phyloP scores from a whole-genome alignment of 2,797 vertebrate genomes.

The Urocyon cinereoargenteus region DNA sequence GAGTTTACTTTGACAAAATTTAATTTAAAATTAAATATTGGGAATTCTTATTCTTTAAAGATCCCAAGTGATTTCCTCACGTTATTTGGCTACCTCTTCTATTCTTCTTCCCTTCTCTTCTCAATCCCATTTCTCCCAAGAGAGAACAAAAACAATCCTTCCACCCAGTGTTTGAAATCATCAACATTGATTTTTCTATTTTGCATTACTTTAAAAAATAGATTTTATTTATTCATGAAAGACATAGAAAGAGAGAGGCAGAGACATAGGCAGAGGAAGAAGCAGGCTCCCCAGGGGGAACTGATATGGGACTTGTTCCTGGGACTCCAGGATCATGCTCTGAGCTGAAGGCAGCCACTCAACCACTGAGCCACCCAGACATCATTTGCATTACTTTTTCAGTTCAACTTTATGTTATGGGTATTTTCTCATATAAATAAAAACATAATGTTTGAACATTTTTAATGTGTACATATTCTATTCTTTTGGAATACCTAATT shows the following conservation, averaged over 20 bases:
- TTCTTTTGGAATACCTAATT: neutral
- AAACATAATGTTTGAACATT: neutral
- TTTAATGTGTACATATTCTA: neutral
- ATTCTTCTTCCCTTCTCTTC: neutral
- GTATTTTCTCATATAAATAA: conserved; percentile 11
- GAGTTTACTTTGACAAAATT: neutral
- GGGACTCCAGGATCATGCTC: too few relatives aligned
- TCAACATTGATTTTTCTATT: neutral
- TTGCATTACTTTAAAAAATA: neutral
- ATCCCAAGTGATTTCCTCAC: neutral
- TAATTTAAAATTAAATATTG: neutral
- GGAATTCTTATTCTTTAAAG: neutral
- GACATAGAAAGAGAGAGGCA: too few relatives aligned
- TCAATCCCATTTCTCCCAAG: neutral
- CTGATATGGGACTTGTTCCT: too few relatives aligned
- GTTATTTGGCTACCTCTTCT: neutral
- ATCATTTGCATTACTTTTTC: neutral
- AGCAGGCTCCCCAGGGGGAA: too few relatives aligned
- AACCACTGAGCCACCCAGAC: too few relatives aligned
- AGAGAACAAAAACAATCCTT: conserved; percentile 12
- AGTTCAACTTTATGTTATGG: neutral
- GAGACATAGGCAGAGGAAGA: too few relatives aligned
- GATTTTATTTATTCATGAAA: too few relatives aligned
- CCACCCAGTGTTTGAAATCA: too few relatives aligned
- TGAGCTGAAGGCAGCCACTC: too few relatives aligned